These are phyloP conservation scores for Gari tellinella DNA, from an alignment of 2,888 invertebrate species.

Conservation along the genomic window DNA sequence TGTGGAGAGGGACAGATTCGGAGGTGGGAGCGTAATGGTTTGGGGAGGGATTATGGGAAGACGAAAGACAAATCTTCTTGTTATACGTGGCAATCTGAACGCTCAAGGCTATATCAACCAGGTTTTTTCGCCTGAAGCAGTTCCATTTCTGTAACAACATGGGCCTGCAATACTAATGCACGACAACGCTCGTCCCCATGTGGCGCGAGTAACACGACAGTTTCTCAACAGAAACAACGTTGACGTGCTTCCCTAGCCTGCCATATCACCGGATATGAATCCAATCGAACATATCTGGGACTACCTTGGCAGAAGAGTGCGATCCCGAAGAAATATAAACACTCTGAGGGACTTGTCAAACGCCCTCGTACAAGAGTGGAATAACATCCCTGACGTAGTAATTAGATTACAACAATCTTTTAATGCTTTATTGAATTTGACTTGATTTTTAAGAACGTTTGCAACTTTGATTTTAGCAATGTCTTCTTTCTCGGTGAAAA, in stretches of 20 bases:
- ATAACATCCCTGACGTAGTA: too few relatives aligned
- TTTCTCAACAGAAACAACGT: constrained; percentile 19
- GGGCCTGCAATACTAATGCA: constrained; percentile 12
- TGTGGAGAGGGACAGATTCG: constrained; percentile 17
- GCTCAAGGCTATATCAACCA: constrained; percentile 16
- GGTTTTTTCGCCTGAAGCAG: constrained; percentile 12
- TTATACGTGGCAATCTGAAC: constrained; percentile 16
- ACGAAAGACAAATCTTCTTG: constrained; percentile 14
- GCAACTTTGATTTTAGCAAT: too few relatives aligned
- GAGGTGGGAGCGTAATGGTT: constrained; percentile 22
- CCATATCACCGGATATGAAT: not conserved
- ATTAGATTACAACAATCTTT: too few relatives aligned
- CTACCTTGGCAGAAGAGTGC: too few relatives aligned
- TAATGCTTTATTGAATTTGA: too few relatives aligned
- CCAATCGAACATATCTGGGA: too few relatives aligned
- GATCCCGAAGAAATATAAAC: too few relatives aligned
- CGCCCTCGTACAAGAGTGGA: too few relatives aligned
- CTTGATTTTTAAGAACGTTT: too few relatives aligned
- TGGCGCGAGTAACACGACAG: constrained; percentile 9
- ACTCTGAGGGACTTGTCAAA: too few relatives aligned
- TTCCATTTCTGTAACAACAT: constrained; percentile 12
- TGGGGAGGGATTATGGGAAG: constrained; percentile 22
- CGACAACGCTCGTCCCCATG: constrained; percentile 20
- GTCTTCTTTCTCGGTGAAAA: too few relatives aligned
- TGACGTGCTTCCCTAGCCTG: constrained; percentile 21